These are phyloP conservation scores for Choloepus hoffmanni DNA, from an alignment of 2,113 vertebrate species.

Conservation along the genomic window DNA sequence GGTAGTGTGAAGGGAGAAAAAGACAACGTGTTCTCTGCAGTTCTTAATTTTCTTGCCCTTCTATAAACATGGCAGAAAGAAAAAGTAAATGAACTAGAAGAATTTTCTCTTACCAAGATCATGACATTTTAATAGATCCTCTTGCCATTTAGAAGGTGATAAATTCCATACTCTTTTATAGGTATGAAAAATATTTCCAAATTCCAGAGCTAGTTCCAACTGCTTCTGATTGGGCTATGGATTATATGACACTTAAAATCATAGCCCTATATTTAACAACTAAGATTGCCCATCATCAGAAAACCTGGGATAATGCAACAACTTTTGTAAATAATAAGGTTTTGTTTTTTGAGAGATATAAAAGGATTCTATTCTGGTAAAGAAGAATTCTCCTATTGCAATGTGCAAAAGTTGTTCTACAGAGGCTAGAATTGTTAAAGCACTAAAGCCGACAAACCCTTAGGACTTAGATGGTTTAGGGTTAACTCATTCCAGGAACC, in stretches of 20 bases:
- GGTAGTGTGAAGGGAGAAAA: background rate
- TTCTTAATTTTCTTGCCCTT: conserved; percentile 28
- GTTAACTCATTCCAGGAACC: background rate
- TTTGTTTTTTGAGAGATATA: background rate
- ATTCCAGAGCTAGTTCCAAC: background rate
- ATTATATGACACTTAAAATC: background rate
- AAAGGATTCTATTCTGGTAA: background rate
- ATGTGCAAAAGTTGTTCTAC: background rate
- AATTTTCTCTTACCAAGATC: background rate
- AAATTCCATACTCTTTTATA: background rate
- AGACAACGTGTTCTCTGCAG: background rate
- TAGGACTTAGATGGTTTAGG: background rate
- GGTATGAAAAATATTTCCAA: background rate
- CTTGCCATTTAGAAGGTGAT: background rate
- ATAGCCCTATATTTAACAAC: background rate
- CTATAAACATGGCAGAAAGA: background rate
- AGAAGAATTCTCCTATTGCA: background rate
- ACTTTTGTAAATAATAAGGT: background rate
- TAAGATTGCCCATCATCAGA: background rate
- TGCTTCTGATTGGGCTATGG: background rate
- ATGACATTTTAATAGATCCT: background rate
- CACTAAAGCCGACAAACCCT: conserved; percentile 2
- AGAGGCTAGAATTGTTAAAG: background rate
- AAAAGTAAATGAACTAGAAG: background rate
- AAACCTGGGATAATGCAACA: background rate